Percentiles rank a stretch among this genome's conserved stretches.
Evolutionary conservation across 2,797 vertebrate species (phyloP).

Genomic region (Trachurus trachurus): DNA sequence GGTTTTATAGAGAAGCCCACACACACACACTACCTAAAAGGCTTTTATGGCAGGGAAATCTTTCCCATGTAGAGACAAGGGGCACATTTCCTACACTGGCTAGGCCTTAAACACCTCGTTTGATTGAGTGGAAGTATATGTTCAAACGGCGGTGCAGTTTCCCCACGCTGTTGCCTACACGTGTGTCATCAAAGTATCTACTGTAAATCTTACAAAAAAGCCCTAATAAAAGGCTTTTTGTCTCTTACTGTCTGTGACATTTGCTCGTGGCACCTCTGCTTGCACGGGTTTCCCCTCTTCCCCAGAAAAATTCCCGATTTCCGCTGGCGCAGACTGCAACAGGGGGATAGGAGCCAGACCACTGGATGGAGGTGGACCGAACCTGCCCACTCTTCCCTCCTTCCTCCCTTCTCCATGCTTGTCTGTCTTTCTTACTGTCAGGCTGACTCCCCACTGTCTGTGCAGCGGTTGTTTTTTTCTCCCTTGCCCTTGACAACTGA

Average conservation of each 20-base stretch:
- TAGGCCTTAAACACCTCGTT: slow-evolving; percentile 37
- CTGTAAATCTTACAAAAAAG: slow-evolving; percentile 27
- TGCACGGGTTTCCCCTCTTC: slow-evolving; percentile 24
- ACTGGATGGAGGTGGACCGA: slow-evolving; percentile 64
- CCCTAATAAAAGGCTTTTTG: slow-evolving; percentile 47
- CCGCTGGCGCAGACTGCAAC: slow-evolving; percentile 53
- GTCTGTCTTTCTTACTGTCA: slow-evolving; percentile 64
- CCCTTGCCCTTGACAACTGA: slow-evolving; percentile 58
- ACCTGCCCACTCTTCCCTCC: slow-evolving; percentile 56
- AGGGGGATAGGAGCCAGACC: slow-evolving; percentile 51
- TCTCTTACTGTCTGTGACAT: slow-evolving; percentile 9
- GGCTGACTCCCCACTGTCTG: slow-evolving; percentile 74
- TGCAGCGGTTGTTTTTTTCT: slow-evolving; percentile 58
- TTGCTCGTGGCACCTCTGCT: slow-evolving; percentile 31
- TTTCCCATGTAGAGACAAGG: slow-evolving; percentile 34
- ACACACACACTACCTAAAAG: slow-evolving; percentile 51
- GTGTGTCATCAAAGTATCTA: slow-evolving; percentile 54
- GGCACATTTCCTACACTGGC: slow-evolving; percentile 31
- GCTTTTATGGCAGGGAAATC: slow-evolving; percentile 52
- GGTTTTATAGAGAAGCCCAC: slow-evolving; percentile 64
- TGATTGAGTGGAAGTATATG: slow-evolving; percentile 16
- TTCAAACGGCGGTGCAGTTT: slow-evolving; percentile 26
- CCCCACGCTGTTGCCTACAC: slow-evolving; percentile 46
- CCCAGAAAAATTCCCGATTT: slow-evolving; percentile 42
- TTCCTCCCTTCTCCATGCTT: slow-evolving; percentile 19